Conservation (phyloP, 2,888 invertebrate genomes). For the Scelioninae gen. 2 region DNA sequence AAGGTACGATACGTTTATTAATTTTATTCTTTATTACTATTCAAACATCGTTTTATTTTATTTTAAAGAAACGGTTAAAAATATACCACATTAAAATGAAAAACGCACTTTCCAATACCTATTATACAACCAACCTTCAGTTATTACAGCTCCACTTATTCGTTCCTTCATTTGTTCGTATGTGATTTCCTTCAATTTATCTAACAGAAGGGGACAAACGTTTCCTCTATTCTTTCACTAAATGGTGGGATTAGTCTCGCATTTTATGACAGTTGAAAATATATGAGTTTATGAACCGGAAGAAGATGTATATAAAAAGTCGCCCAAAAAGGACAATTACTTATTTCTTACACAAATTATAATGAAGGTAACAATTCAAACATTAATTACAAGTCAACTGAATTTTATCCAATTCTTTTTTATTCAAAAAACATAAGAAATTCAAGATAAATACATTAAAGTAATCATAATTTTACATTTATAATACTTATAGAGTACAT, state of each 20-base stretch:
- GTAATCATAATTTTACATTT: slow-evolving; percentile 6
- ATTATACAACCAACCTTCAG: slow-evolving; percentile 45
- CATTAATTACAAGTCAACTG: too few species aligned
- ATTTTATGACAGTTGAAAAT: neutral
- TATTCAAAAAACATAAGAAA: slow-evolving; percentile 21
- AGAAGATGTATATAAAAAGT: too few species aligned
- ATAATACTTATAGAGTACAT: slow-evolving; percentile 28
- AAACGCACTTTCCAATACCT: slow-evolving; percentile 38
- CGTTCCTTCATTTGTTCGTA: slow-evolving; percentile 42
- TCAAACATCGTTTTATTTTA: too few species aligned
- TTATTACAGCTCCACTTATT: slow-evolving; percentile 39
- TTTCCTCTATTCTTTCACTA: slow-evolving; percentile 46
- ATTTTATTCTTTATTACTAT: too few species aligned
- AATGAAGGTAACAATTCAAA: too few species aligned
- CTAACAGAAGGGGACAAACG: slow-evolving; percentile 50
- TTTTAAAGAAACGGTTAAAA: too few species aligned
- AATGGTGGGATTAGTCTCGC: slow-evolving; percentile 30
- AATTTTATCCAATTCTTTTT: too few species aligned
- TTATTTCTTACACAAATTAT: too few species aligned
- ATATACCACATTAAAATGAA: slow-evolving; percentile 15
- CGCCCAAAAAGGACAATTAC: too few species aligned
- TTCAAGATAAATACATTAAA: slow-evolving; percentile 25
- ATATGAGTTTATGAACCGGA: too few species aligned
- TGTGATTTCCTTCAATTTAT: slow-evolving; percentile 54
- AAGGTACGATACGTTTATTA: neutral